These are phyloP conservation scores for Chlorodrepanis virens DNA, from an alignment of 2,113 vertebrate genomes.

Conservation along the genomic window DNA sequence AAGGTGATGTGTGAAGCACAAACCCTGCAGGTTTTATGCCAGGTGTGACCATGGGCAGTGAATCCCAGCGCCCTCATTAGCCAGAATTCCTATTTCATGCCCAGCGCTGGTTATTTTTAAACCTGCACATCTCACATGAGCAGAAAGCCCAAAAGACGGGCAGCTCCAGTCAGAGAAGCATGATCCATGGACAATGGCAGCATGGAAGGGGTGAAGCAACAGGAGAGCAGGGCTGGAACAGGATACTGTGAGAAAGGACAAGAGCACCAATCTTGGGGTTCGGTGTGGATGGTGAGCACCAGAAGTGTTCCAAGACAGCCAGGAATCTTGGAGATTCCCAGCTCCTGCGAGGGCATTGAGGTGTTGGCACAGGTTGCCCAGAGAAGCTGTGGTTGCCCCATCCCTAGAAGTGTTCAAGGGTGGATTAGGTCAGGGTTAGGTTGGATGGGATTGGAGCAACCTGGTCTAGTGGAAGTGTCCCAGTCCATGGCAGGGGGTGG, in stretches of 20 bases:
- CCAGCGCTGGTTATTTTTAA: not conserved
- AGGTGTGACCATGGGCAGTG: not conserved
- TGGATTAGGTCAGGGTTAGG: not conserved
- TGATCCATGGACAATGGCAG: not conserved
- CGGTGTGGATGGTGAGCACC: fast-evolving
- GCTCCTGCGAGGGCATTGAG: not conserved
- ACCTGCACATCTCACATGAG: not conserved
- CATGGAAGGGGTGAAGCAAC: not conserved
- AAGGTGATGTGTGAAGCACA: not conserved
- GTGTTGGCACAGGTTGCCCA: fast-evolving
- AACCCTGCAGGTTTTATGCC: not conserved
- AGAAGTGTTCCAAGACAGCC: not conserved
- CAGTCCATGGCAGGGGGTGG: too few relatives aligned
- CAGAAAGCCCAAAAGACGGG: not conserved
- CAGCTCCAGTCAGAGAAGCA: not conserved
- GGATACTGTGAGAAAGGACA: fast-evolving
- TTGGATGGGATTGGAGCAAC: not conserved
- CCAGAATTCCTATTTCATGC: not conserved
- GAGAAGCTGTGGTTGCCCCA: not conserved
- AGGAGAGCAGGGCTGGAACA: not conserved
- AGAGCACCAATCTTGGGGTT: fast-evolving
- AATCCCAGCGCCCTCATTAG: not conserved
- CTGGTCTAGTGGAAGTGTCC: not conserved
- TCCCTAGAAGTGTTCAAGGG: not conserved
- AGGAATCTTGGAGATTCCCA: not conserved